Base-by-base conservation (phyloP, 2,797 vertebrate genomes). In the Paratrypauchen microcephalus region DNA sequence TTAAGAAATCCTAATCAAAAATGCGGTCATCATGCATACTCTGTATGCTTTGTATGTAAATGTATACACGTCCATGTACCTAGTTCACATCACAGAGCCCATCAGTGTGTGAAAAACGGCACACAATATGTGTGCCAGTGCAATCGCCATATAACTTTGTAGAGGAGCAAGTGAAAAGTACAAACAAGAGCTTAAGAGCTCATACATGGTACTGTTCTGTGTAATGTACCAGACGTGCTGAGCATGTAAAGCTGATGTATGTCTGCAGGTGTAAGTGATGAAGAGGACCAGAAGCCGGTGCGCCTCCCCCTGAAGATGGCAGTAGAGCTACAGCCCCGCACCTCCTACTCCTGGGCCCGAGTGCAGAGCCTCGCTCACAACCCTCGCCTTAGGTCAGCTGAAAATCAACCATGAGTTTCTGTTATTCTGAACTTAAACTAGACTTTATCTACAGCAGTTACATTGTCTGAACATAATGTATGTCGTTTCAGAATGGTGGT, bases 281-380 rank as follows among this genome's bases (percentile, higher is more conserved):
- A 99, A 76, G 97, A 99, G 84, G 98, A 99, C 87, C 98, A 99
- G 92, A 99, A 98, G 83, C 97, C 97, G 0, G 97, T 98, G 60
- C 95, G 97, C 73, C 93, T 99, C 59, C 98, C 98, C 15, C 89
- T 99, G 69, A 97, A 96, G 85, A 96, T 99, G 41, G 95, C 95
- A 0, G 94, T 99, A 69, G 98, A 99, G 86, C 89, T 99, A 60
- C 97, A 98, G 30, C 97, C 98, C 0, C 93, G 97, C 47, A 99
- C 95, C 82, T 99, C 99, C 80, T 94, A 96, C 0, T 98, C 98
- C 0, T 99, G 98, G 98, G 92, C 96, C 69, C 95, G 96, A 0
- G 98, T 99, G 50, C 98, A 99, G 93, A 97, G 95, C 81, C 92
- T 99, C n/a, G 96, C 98, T 58, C 97, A 99, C 90, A 99, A 99